phyloP scores from a whole-genome alignment of 2,797 vertebrate genomes.

The Arnoldichthys spilopterus region DNA sequence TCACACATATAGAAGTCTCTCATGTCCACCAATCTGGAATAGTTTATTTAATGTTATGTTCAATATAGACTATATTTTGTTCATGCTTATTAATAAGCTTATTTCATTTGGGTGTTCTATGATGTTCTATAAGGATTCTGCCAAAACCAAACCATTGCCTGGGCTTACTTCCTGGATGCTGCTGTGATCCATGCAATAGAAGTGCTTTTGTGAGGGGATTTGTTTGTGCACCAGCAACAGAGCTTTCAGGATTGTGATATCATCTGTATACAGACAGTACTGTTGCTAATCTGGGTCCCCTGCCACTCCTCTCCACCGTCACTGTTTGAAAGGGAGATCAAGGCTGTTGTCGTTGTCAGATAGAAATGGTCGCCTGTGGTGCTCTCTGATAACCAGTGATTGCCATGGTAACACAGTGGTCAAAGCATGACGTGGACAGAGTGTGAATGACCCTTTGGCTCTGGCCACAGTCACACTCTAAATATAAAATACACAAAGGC shows the following conservation, averaged over 20 bases:
- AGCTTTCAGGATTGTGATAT: not conserved
- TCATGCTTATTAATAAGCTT: no score
- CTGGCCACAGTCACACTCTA: not conserved
- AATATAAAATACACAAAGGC: not conserved
- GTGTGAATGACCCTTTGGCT: conserved; percentile 11
- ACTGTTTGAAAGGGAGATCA: conserved; percentile 28
- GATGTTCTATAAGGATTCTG: not conserved
- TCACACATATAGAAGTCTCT: no score
- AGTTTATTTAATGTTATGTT: no score
- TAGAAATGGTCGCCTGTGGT: conserved; percentile 12
- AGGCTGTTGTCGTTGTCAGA: conserved; percentile 16
- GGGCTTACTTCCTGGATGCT: not conserved
- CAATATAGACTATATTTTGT: no score
- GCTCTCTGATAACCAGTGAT: conserved; percentile 15
- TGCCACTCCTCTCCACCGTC: not conserved
- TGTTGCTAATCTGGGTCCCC: conserved; percentile 11
- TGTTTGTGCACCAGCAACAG: conserved; percentile 12
- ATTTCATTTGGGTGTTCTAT: no score
- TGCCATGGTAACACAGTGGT: not conserved
- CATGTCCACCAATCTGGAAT: no score
- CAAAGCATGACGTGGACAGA: conserved; percentile 21
- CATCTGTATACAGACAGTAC: conserved; percentile 11
- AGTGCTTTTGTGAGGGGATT: not conserved
- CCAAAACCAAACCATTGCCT: not conserved
- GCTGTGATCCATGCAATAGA: not conserved